Conservation (phyloP, 37 sponge, comb jelly and placozoan genomes). For the Geodia barretti region DNA sequence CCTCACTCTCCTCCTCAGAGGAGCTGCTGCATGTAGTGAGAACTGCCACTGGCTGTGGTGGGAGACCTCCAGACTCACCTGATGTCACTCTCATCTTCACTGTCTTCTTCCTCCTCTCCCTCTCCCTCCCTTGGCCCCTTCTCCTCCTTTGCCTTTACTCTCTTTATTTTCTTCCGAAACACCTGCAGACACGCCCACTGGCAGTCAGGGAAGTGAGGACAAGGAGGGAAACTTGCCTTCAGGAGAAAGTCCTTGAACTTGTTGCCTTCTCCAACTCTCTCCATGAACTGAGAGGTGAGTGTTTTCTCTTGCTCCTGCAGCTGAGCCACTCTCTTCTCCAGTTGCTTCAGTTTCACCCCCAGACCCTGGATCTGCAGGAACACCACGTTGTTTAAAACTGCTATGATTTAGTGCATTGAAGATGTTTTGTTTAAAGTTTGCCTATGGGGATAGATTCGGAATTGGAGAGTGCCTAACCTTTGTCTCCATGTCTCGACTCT, state of each 20-base stretch:
- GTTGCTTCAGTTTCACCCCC: slow-evolving; percentile 45
- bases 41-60: neutral
- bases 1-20: slow-evolving; percentile 59
- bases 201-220: neutral
- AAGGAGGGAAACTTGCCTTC: slow-evolving; percentile 31
- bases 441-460: neutral
- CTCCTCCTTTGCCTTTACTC: slow-evolving; percentile 65
- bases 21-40: too few species aligned
- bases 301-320: slow-evolving; percentile 84
- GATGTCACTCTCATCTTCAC: slow-evolving; percentile 48
- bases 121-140: slow-evolving; percentile 59
- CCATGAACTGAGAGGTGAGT: slow-evolving; percentile 64
- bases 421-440: neutral
- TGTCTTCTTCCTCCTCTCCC: slow-evolving; percentile 74
- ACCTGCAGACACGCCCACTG: slow-evolving; percentile 31
- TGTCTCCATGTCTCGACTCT: slow-evolving; percentile 70
- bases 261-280: slow-evolving; percentile 87
- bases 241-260: slow-evolving; percentile 94
- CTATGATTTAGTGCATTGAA: neutral
- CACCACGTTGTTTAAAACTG: neutral
- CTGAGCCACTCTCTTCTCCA: slow-evolving; percentile 50
- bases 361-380: slow-evolving; percentile 66
- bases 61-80: slow-evolving; percentile 1
- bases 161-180: slow-evolving; percentile 97
- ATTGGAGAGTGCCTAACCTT: slow-evolving; percentile 66